These are phyloP conservation scores for Tubulanus polymorphus DNA, from an alignment of 2,888 invertebrate genomes.

Conservation along the genomic window DNA sequence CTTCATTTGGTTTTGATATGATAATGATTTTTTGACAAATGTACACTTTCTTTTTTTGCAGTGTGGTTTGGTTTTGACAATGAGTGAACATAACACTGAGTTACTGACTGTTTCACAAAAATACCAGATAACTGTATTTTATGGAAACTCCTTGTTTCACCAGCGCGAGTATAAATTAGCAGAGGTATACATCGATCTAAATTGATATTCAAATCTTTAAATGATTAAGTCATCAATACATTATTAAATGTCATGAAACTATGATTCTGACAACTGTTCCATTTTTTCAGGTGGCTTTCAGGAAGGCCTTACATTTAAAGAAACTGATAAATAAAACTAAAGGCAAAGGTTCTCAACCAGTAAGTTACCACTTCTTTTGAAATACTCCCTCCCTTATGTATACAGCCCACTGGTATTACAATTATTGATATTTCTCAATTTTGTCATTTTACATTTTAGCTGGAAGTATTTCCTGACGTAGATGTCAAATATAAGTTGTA, in stretches of 20 bases:
- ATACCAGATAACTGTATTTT: constrained; percentile 66
- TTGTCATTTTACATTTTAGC: constrained; percentile 11
- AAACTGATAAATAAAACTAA: constrained; percentile 59
- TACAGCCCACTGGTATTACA: constrained; percentile 2
- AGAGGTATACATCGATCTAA: too few relatives aligned
- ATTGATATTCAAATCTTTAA: too few relatives aligned
- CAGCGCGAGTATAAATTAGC: constrained; percentile 67
- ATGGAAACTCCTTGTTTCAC: constrained; percentile 68
- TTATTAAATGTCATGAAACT: too few relatives aligned
- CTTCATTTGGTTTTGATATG: too few relatives aligned
- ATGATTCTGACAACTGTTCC: too few relatives aligned
- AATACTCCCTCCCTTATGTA: neutral
- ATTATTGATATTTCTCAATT: constrained; percentile 1
- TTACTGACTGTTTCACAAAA: constrained; percentile 61
- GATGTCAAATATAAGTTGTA: constrained; percentile 73
- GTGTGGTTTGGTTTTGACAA: constrained; percentile 65
- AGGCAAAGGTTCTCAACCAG: constrained; percentile 24
- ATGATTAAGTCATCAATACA: too few relatives aligned
- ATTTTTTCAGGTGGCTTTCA: constrained; percentile 58
- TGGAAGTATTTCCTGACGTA: constrained; percentile 52
- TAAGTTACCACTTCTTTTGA: neutral
- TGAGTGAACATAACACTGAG: constrained; percentile 64
- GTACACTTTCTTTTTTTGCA: constrained; percentile 53
- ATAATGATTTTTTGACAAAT: too few relatives aligned
- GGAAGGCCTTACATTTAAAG: constrained; percentile 63